Base-by-base conservation (phyloP, 2,888 invertebrate species). In the Drosophila limbata region DNA sequence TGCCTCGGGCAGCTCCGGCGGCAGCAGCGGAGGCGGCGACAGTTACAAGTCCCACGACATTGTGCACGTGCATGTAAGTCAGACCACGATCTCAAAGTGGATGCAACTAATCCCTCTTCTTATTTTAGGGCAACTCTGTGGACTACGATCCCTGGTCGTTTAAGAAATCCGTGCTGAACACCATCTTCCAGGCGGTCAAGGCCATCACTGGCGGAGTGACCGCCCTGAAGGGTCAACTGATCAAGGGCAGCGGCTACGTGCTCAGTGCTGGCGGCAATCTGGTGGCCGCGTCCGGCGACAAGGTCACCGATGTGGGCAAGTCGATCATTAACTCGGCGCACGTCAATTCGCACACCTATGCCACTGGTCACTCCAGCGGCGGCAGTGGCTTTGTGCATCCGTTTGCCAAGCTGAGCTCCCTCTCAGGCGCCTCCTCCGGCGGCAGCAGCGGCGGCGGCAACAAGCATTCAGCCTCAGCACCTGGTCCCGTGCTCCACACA, bases 141-240 rank as follows among this genome's bases (percentile, higher is more conserved):
- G 91, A 92, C 72, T 95, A 95, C 80, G 95, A 95, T 92, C 94
- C 95, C 77, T 96, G 95, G 95, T 95, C 95, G 19, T 93, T 97
- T 86, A 97, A 97, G 92, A 96, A 96, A 90, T 96, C 96, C 0
- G 96, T 97, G 69, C 93, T 97, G 15, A 95, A 95, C 92, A 97
- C 97, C 4, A 93, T 97, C 10, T 94, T 97, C 90, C 97, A 97
- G 94, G 97, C 97, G 0, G 95, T 97, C 1, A 97, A 97, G 90
- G 97, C 97, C 13, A 96, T 97, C 73, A 96, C 97, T 9, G 97
- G 97, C 10, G 97, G 97, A 51, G 96, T 97, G 10, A 95, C 97
- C 3, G 97, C 97, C 28, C 94, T 97, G n/a, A 97, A 97, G 89
- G 97, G 97, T 0, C 96, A 97, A 91, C 93, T 97, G 31, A 95